Evolutionary conservation across 2,113 vertebrate genomes (phyloP).

Genomic region (Poeciliopsis prolifica): DNA sequence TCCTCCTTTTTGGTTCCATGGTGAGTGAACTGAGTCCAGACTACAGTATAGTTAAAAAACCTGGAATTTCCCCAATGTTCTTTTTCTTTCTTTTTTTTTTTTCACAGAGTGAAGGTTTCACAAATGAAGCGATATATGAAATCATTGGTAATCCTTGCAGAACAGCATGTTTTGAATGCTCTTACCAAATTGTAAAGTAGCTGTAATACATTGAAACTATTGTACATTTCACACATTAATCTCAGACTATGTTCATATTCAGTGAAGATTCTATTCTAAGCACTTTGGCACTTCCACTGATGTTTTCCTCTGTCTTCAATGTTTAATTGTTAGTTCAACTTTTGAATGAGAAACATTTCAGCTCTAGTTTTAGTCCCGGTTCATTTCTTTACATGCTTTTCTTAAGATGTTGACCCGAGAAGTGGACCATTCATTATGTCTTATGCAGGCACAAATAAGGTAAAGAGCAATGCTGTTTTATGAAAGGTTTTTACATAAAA

Average conservation of each 20-base stretch:
- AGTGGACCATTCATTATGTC: background rate
- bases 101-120: background rate
- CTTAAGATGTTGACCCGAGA: conserved; percentile 14
- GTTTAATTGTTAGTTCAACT: too few species aligned
- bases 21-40: too few species aligned
- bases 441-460: background rate
- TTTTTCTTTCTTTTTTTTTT: background rate
- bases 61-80: background rate
- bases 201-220: background rate
- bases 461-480: background rate
- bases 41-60: too few species aligned
- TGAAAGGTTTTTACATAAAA: background rate
- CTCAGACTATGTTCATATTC: background rate
- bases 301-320: too few species aligned
- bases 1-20: background rate
- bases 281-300: background rate
- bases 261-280: too few species aligned
- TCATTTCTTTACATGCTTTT: conserved; percentile 16
- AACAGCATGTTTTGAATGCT: background rate
- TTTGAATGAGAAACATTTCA: background rate
- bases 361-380: background rate
- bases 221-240: background rate
- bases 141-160: background rate
- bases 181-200: background rate
- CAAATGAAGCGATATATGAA: background rate